These are phyloP conservation scores for Antheraea yamamai DNA, from an alignment of 2,888 invertebrate genomes.

Conservation along the genomic window DNA sequence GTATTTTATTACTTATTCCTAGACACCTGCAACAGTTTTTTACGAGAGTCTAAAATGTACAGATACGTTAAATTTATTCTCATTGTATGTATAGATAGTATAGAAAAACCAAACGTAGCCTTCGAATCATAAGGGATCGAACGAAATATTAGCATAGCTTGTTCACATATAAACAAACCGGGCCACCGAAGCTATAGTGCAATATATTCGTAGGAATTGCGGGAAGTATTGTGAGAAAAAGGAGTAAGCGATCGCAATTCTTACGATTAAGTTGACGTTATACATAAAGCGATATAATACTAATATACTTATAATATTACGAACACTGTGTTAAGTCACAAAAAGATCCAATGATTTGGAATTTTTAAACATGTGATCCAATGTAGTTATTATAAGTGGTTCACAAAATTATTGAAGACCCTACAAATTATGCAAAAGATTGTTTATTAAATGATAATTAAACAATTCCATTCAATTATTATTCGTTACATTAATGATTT, in stretches of 20 bases:
- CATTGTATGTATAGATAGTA: not conserved
- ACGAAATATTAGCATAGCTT: not conserved
- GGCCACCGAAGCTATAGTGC: not conserved
- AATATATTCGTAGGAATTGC: not conserved
- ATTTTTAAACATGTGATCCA: not conserved
- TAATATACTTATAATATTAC: too few species aligned
- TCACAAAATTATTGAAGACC: too few species aligned
- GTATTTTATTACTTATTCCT: too few species aligned
- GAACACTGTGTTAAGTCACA: not conserved
- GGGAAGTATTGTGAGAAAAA: not conserved
- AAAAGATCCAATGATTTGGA: not conserved
- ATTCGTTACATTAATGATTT: too few species aligned
- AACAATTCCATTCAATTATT: too few species aligned
- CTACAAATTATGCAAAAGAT: too few species aligned
- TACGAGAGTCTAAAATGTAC: too few species aligned
- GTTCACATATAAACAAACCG: not conserved
- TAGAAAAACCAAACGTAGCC: not conserved
- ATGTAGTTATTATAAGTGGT: too few species aligned
- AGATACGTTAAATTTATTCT: too few species aligned
- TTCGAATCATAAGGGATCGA: constrained; percentile 1
- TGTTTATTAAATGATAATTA: too few species aligned
- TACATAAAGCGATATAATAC: not conserved
- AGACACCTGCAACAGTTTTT: too few species aligned
- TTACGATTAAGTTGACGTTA: not conserved
- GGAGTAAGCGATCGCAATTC: not conserved